Evolutionary conservation across 2,888 invertebrate genomes (phyloP).

Genomic region (Drosophila limbata): DNA sequence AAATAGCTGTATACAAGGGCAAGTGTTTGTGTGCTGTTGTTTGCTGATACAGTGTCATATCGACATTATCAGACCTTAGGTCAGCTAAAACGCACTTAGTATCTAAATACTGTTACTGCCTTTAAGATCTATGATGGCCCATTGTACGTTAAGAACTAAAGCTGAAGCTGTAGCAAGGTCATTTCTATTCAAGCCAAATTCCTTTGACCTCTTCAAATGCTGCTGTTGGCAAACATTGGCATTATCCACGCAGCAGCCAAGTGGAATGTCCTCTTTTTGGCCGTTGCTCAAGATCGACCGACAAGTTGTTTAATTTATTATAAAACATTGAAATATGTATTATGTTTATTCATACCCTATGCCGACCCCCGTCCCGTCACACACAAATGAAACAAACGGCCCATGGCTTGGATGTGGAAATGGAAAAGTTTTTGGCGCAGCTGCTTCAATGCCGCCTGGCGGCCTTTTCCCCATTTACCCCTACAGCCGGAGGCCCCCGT

Average conservation of each 20-base stretch:
- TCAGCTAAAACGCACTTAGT: too few relatives aligned
- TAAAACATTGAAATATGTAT: slow-evolving; percentile 75
- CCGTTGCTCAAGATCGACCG: slow-evolving; percentile 54
- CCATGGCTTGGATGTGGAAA: slow-evolving; percentile 52
- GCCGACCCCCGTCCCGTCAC: neutral
- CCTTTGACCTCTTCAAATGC: slow-evolving; percentile 6
- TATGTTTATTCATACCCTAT: slow-evolving; percentile 63
- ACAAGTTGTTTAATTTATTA: slow-evolving; percentile 77
- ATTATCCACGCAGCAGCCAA: slow-evolving; percentile 31
- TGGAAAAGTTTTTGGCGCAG: slow-evolving; percentile 72
- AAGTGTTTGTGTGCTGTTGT: too few relatives aligned
- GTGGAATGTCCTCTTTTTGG: slow-evolving; percentile 49
- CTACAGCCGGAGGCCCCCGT: slow-evolving; percentile 1
- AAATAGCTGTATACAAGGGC: too few relatives aligned
- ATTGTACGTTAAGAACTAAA: slow-evolving; percentile 54
- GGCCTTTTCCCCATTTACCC: slow-evolving; percentile 8
- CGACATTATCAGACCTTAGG: too few relatives aligned
- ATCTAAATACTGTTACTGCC: neutral
- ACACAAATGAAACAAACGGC: slow-evolving; percentile 51
- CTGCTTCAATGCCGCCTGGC: slow-evolving; percentile 37
- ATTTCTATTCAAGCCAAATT: slow-evolving; percentile 18
- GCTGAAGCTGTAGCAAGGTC: slow-evolving; percentile 48
- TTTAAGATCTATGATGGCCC: neutral
- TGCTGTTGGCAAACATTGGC: slow-evolving; percentile 37
- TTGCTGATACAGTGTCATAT: too few relatives aligned